Evolutionary conservation across 1,140 invertebrate genomes (phyloP).

Genomic region (Drosophila aff.): DNA sequence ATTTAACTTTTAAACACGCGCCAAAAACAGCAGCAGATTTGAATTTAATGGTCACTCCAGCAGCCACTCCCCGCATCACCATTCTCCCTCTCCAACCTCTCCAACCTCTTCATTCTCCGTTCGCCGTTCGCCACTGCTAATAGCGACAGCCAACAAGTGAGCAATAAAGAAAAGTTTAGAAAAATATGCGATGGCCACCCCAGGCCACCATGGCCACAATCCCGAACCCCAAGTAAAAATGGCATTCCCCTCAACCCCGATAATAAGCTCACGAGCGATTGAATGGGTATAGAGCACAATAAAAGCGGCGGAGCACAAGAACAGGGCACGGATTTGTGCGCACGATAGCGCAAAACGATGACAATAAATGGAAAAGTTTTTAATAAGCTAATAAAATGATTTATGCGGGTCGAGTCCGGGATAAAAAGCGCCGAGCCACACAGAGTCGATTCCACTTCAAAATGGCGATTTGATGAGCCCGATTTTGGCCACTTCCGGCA

Average conservation of each 20-base stretch:
- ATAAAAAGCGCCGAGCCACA: conserved; percentile 30
- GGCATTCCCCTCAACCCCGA: conserved; percentile 8
- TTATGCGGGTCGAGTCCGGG: conserved; percentile 70
- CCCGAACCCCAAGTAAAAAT: conserved; percentile 4
- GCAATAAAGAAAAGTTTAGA: conserved; percentile 84
- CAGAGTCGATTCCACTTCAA: conserved; percentile 5
- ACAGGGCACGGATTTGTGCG: conserved; percentile 80
- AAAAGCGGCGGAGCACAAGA: conserved; percentile 49
- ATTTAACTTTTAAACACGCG: conserved; percentile 83
- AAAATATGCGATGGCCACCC: conserved; percentile 70
- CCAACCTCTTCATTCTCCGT: background rate
- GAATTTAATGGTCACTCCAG: conserved; percentile 74
- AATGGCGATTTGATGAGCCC: conserved; percentile 60
- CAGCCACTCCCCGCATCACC: conserved; percentile 21
- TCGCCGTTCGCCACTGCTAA: conserved; percentile 38
- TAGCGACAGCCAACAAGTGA: conserved; percentile 78
- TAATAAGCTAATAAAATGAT: conserved; percentile 85
- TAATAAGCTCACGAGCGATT: conserved; percentile 81
- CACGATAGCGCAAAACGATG: conserved; percentile 84
- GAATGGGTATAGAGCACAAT: conserved; percentile 75
- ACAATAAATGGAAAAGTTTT: conserved; percentile 85
- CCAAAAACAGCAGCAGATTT: conserved; percentile 75
- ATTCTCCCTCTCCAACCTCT: background rate
- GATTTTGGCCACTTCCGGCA: conserved; percentile 28
- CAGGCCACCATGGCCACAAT: conserved; percentile 12